Base-by-base conservation (phyloP, 1,140 invertebrate genomes). In the Hyposmocoma kahamanoa region DNA sequence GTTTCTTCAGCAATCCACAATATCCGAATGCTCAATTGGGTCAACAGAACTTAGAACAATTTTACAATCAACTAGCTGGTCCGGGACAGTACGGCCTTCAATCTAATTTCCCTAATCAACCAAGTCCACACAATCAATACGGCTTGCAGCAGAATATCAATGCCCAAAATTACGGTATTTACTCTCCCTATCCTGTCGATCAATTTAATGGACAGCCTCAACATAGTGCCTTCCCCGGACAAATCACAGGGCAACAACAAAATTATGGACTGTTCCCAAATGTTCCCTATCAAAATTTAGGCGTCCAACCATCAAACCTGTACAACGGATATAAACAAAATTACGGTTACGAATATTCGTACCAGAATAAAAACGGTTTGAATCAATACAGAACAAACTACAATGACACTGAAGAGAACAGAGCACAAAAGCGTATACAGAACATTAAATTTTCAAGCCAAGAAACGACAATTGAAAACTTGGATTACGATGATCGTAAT, bases 1-100 rank as follows among this genome's bases (percentile, higher is more conserved):
- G 92, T 46, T 93, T 92, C 62, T 95, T 95, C 67, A 90, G 88
- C 48, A 87, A 88, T 19, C 67, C 81, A 36, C 60, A 67, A 36
- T n/a, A n/a, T n/a, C n/a, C n/a, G n/a, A n/a, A n/a, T n/a, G n/a
- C n/a, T n/a, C n/a, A n/a, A n/a, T n/a, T n/a, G n/a, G 48, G 39
- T 11, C 56, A 56, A 2, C 69, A 76, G 32, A 66, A 69, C 41
- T 21, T 81, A 4, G 59, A 79, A 45, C 80, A 84, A 46, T 73
- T 83, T 21, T 36, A 17, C 32, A 6, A 17, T n/a, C 2, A 10
- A 36, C 32, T 6, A 13, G 8, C 11, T 15, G 32, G 13, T 17
- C 32, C 32, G 8, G 32, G 32, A 1, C 32, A 36, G 32, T 36
- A 36, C 32, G 24, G 5, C 24, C 24, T 6, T 26, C 24, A 26